Base-by-base conservation (phyloP, 2,888 invertebrate species). In the Mesorhabditis belari region DNA sequence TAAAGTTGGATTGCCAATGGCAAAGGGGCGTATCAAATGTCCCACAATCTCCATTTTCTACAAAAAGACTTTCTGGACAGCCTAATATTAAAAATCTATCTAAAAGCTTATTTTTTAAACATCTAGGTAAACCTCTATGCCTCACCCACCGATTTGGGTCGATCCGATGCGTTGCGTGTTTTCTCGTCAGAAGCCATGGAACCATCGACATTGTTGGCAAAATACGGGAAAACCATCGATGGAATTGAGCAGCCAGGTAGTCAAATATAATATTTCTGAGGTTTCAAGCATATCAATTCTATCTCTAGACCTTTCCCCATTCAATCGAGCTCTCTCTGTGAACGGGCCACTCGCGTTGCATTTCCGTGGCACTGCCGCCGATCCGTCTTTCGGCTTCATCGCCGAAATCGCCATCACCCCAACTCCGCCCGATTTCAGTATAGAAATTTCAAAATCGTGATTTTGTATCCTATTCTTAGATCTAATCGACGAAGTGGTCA, bases 401-500 rank as follows among this genome's bases (percentile, higher is more conserved):
- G 98, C 96, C 19, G 96, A 98, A 85, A 88, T 98, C 57, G 89
- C 95, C 0, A 92, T 93, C 0, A 84, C 95, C 49, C 96, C 98
- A 4, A 62, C 70, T 1, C 44, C 44, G 2, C 12, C 44, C 2
- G n/a, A 57, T n/a, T n/a, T n/a, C n/a, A n/a, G n/a, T n/a, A n/a
- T n/a, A n/a, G n/a, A n/a, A n/a, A n/a, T n/a, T n/a, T 28, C 12
- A 28, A 12, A 19, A 51, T 6, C 52, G n/a, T 49, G 19, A 5
- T 26, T 24, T 24, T 9, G 9, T 35, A 3, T 19, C 51, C 58
- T n/a, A 5, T 12, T 52, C 65, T 49, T 64, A 71, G 73, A 71
- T 24, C 64, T 66, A 1, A 67, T 70, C 9, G 74, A 73, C 4
- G 77, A 79, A 54, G 70, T 79, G 5, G 56, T 74, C 4, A 63